Percentiles rank a stretch among this genome's conserved stretches.
Conservation (phyloP, 1,140 invertebrate genomes). For the Bombus superbus region DNA sequence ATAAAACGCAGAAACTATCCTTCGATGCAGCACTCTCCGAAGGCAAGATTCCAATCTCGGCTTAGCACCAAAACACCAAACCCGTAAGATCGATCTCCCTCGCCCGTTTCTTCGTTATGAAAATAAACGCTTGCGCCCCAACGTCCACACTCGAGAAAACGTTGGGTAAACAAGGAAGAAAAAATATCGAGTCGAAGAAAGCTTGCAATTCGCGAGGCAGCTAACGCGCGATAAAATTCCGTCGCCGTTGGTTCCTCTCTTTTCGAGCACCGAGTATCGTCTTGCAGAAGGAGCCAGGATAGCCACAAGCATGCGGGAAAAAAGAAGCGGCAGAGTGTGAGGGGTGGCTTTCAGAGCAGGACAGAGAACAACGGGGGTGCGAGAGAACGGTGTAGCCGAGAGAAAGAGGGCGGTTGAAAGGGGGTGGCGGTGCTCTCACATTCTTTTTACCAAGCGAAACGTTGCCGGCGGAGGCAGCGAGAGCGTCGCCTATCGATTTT, state of each 20-base stretch:
- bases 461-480: constrained; percentile 73
- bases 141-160: background rate
- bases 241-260: constrained; percentile 34
- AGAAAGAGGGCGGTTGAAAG: constrained; percentile 9
- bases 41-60: background rate
- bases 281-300: constrained; percentile 50
- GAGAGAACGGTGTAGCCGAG: constrained; percentile 10
- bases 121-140: background rate
- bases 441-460: constrained; percentile 77
- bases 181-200: background rate
- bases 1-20: too few relatives aligned
- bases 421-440: constrained; percentile 72
- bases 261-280: constrained; percentile 64
- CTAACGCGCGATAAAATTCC: constrained; percentile 13
- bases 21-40: background rate
- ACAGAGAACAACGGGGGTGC: constrained; percentile 29
- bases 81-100: background rate
- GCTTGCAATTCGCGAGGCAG: background rate
- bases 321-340: constrained; percentile 49
- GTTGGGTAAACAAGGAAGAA: background rate
- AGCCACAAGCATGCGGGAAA: constrained; percentile 48
- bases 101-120: background rate
- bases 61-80: background rate
- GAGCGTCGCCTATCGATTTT: constrained; percentile 81
- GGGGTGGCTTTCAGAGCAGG: constrained; percentile 42